These are phyloP conservation scores for Chrysolina haemoptera DNA, from an alignment of 2,888 invertebrate species.

Conservation along the genomic window DNA sequence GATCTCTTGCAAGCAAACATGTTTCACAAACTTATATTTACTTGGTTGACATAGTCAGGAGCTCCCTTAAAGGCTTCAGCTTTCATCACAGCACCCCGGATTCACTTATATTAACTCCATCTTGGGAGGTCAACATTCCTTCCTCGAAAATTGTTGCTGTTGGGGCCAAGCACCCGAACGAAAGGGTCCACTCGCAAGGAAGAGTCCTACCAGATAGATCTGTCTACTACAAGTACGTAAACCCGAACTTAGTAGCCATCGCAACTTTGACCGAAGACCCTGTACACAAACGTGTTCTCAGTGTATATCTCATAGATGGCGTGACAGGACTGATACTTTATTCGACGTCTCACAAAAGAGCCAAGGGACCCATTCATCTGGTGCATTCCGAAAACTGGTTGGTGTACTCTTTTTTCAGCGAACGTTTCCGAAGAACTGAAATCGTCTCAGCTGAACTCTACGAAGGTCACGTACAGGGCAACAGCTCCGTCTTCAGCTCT, in stretches of 20 bases:
- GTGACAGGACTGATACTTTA: conserved; percentile 89
- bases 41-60: conserved; percentile 74
- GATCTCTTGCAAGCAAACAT: conserved; percentile 70
- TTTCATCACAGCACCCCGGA: conserved; percentile 67
- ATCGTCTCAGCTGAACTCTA: conserved; percentile 95
- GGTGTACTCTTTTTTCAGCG: conserved; percentile 94
- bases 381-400: conserved; percentile 98
- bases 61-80: conserved; percentile 77
- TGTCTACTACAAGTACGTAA: conserved; percentile 98
- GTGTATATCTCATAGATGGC: conserved; percentile 90
- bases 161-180: conserved; percentile 77
- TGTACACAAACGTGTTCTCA: conserved; percentile 85
- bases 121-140: conserved; percentile 82
- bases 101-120: conserved; percentile 51
- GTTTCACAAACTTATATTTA: conserved; percentile 77
- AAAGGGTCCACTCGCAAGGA: conserved; percentile 94
- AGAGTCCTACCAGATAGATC: conserved; percentile 95
- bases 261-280: conserved; percentile 84
- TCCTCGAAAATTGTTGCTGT: conserved; percentile 76
- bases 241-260: conserved; percentile 95
- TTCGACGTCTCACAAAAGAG: conserved; percentile 88
- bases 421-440: conserved; percentile 93
- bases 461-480: conserved; percentile 90
- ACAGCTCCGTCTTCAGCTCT: conserved; percentile 91
- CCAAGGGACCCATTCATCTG: conserved; percentile 86